These are phyloP conservation scores for Coelinius sp. DNA, from an alignment of 2,888 invertebrate genomes.

Conservation along the genomic window DNA sequence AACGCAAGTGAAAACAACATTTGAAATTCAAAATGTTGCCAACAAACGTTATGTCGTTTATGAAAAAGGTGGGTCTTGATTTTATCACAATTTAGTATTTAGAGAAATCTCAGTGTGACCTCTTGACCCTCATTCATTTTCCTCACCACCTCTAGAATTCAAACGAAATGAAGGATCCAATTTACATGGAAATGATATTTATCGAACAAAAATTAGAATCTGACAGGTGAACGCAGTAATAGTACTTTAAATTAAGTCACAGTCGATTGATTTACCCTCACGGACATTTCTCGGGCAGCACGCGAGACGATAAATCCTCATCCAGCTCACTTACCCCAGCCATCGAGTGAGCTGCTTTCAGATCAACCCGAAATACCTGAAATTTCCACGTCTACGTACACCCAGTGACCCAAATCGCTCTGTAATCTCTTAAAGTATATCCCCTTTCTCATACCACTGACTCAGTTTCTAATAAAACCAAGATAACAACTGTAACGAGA, in stretches of 20 bases:
- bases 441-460: not conserved
- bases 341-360: too few species aligned
- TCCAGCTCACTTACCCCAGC: too few species aligned
- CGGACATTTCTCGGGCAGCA: constrained; percentile 44
- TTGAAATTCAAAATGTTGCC: constrained; percentile 81
- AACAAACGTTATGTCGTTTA: constrained; percentile 91
- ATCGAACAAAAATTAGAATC: constrained; percentile 4
- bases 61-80: constrained; percentile 88
- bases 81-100: not conserved
- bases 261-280: constrained; percentile 47
- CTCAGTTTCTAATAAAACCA: not conserved
- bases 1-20: constrained; percentile 2
- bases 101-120: not conserved
- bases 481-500: too few species aligned
- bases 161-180: not conserved
- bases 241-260: constrained; percentile 46
- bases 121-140: too few species aligned
- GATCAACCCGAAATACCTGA: constrained; percentile 22
- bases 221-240: constrained; percentile 27
- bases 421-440: constrained; percentile 26
- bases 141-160: too few species aligned
- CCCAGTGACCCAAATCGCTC: constrained; percentile 30
- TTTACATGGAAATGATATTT: not conserved
- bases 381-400: constrained; percentile 35
- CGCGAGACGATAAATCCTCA: constrained; percentile 48